These are phyloP conservation scores for Dissostichus mawsoni DNA, from an alignment of 2,113 vertebrate species.

Conservation along the genomic window DNA sequence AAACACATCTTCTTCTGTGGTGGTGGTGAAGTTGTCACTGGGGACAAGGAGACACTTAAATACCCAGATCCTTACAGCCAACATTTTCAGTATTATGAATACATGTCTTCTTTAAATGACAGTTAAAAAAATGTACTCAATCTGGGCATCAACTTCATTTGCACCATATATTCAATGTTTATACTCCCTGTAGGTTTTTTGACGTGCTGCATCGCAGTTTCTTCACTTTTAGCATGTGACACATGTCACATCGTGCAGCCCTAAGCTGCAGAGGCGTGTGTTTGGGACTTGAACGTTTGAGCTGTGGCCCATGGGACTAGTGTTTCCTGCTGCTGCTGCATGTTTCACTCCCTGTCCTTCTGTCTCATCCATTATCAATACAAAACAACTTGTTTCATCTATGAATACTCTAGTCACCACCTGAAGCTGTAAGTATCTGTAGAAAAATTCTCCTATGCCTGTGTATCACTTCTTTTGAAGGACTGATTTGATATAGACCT, in stretches of 20 bases:
- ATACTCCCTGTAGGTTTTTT: conserved; percentile 1
- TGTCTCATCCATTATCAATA: conserved; percentile 32
- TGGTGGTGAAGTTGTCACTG: conserved; percentile 2
- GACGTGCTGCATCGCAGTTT: background rate
- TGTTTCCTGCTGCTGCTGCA: conserved; percentile 41
- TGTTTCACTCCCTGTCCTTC: conserved; percentile 19
- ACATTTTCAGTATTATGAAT: background rate
- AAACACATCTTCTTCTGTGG: conserved; percentile 6
- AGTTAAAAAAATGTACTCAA: background rate
- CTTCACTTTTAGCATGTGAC: background rate
- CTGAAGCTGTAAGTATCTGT: conserved; percentile 8
- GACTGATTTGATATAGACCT: background rate
- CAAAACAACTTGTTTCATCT: conserved; percentile 13
- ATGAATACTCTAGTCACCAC: background rate
- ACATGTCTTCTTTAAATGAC: too few relatives aligned
- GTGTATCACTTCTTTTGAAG: conserved; percentile 45
- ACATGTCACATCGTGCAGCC: conserved; percentile 12
- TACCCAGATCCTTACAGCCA: background rate
- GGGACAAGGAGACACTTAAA: conserved; percentile 11
- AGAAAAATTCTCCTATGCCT: background rate
- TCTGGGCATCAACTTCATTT: background rate
- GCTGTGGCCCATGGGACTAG: background rate
- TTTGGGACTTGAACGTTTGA: conserved; percentile 44
- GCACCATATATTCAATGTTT: background rate
- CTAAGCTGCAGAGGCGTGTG: conserved; percentile 39